phyloP scores from a whole-genome alignment of 2,888 invertebrate genomes.

The Druceiella hillmani region DNA sequence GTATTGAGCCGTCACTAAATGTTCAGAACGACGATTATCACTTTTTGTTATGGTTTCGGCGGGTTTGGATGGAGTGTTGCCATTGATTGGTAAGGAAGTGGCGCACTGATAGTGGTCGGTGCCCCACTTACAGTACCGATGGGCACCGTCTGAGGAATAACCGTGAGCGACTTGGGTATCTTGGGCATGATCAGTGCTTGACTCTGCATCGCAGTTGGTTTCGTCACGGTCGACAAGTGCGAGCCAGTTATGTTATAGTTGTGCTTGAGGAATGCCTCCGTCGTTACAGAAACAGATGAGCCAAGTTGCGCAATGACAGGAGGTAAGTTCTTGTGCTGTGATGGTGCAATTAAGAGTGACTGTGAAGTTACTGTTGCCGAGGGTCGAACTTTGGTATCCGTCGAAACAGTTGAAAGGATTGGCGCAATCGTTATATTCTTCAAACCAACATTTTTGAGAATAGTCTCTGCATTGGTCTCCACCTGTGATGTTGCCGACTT shows the following conservation, averaged over 20 bases:
- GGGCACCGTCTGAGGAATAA: conserved; percentile 59
- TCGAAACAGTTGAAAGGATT: conserved; percentile 30
- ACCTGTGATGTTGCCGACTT: conserved; percentile 4
- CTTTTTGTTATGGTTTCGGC: conserved; percentile 40
- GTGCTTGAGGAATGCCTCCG: conserved; percentile 32
- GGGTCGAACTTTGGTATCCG: conserved; percentile 25
- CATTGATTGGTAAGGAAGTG: conserved; percentile 22
- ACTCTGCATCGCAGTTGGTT: too few species aligned
- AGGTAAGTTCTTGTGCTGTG: conserved; percentile 33
- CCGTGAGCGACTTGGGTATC: conserved; percentile 76
- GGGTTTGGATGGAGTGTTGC: conserved; percentile 19
- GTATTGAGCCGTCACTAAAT: too few species aligned
- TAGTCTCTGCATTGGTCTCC: conserved; percentile 35
- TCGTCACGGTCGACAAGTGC: conserved; percentile 29
- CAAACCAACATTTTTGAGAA: conserved; percentile 45
- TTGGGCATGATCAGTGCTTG: conserved; percentile 60
- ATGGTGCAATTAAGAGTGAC: conserved; percentile 27
- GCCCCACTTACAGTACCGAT: too few species aligned
- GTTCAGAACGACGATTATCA: conserved; percentile 35
- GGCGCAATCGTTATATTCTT: conserved; percentile 50
- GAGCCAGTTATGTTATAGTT: conserved; percentile 29
- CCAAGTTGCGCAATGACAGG: conserved; percentile 36
- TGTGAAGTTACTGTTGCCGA: conserved; percentile 40
- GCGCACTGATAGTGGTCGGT: conserved; percentile 11
- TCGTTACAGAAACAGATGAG: conserved; percentile 36